Conservation (phyloP, 2,113 vertebrate genomes). For the Heliornis fulica region DNA sequence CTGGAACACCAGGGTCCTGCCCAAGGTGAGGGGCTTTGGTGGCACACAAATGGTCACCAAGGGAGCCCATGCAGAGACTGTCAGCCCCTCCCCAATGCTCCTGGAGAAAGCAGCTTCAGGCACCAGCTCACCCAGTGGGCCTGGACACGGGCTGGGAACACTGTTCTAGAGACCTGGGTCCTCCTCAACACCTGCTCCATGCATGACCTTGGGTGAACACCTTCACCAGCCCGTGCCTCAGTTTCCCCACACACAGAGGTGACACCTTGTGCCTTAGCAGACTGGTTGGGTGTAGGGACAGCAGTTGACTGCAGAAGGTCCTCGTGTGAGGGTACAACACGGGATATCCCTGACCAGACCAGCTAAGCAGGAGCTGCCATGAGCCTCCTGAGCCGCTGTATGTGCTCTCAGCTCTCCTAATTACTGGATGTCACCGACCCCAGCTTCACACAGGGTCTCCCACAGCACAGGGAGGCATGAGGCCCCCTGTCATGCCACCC, state of each 20-base stretch:
- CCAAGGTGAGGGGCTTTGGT: background rate
- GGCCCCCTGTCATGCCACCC: accelerated
- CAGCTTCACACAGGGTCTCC: background rate
- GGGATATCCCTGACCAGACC: accelerated
- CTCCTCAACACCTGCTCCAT: background rate
- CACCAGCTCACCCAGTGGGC: background rate
- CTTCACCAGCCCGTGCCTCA: background rate
- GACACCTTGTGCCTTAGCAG: background rate
- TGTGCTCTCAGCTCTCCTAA: background rate
- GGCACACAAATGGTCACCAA: accelerated
- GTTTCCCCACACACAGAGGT: background rate
- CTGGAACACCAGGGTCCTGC: background rate
- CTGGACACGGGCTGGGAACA: background rate
- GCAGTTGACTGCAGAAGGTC: background rate
- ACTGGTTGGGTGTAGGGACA: background rate
- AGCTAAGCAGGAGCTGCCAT: background rate
- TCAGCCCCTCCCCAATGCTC: background rate
- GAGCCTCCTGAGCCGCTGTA: background rate
- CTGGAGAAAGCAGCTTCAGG: background rate
- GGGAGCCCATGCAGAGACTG: background rate
- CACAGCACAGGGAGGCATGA: background rate
- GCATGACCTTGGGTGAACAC: background rate
- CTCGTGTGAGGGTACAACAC: too few relatives aligned
- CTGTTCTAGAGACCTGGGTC: accelerated
- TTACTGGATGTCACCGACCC: accelerated